A percentile compares a stretch with the other conserved stretches of the same genome.
phyloP scores from a whole-genome alignment of 2,113 vertebrate genomes.

The Tragelaphus imberbis region DNA sequence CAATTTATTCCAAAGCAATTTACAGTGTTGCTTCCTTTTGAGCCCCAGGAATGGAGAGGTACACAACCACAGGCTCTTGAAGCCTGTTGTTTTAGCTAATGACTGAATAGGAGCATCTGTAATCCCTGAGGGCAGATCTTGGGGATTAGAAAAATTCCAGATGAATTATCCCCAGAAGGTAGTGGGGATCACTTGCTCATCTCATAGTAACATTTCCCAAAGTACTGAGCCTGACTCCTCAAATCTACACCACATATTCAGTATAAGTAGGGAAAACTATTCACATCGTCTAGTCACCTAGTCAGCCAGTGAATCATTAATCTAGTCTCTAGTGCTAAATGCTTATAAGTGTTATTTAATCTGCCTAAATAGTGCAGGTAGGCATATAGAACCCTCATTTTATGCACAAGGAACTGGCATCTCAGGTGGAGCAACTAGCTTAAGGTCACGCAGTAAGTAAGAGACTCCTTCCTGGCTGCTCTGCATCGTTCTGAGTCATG shows the following conservation, averaged over 20 bases:
- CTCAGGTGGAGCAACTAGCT: not conserved
- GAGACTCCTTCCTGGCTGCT: not conserved
- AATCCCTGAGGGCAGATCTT: not conserved
- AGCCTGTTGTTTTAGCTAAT: constrained; percentile 11
- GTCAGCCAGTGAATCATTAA: not conserved
- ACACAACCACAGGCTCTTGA: not conserved
- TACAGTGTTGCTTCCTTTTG: not conserved
- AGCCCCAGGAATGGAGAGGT: not conserved
- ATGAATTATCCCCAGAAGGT: not conserved
- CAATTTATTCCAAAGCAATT: not conserved
- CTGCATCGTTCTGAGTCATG: not conserved
- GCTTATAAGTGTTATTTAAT: not conserved
- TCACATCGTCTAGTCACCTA: not conserved
- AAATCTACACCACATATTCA: not conserved
- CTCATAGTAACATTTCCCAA: not conserved
- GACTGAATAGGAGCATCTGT: not conserved
- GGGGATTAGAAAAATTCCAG: not conserved
- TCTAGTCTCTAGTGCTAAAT: not conserved
- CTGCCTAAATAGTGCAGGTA: not conserved
- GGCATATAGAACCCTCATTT: not conserved
- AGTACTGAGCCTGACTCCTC: not conserved
- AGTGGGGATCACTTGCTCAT: not conserved
- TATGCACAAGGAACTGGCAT: not conserved
- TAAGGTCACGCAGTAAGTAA: not conserved
- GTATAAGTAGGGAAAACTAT: not conserved